Evolutionary conservation across 1,140 invertebrate species (phyloP).

Genomic region (Diabrotica undecimpunctata): DNA sequence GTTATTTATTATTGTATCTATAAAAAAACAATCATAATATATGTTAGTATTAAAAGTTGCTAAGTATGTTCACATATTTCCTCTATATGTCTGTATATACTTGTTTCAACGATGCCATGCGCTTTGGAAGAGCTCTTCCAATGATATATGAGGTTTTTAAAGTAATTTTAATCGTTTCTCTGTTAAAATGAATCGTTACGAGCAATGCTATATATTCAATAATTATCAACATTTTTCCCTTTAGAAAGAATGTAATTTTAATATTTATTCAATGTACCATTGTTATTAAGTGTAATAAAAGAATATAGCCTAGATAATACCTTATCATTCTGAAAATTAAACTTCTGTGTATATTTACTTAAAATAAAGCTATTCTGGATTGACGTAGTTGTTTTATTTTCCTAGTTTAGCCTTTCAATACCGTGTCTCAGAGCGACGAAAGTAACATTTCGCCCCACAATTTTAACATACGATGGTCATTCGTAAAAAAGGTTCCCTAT

Average conservation of each 20-base stretch:
- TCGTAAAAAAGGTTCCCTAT: too few relatives aligned
- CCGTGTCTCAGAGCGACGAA: too few relatives aligned
- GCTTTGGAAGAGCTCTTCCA: neutral
- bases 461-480: too few relatives aligned
- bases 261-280: conserved; percentile 20
- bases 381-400: neutral
- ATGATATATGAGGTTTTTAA: neutral
- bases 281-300: conserved; percentile 19
- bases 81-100: neutral
- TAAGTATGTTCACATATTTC: too few relatives aligned
- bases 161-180: neutral
- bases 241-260: conserved; percentile 16
- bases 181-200: conserved; percentile 6
- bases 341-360: conserved; percentile 17
- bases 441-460: too few relatives aligned
- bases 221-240: conserved; percentile 5
- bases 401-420: too few relatives aligned
- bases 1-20: too few relatives aligned
- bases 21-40: too few relatives aligned
- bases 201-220: conserved; percentile 6
- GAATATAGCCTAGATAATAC: conserved; percentile 16
- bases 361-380: conserved; percentile 16
- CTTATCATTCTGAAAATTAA: conserved; percentile 4
- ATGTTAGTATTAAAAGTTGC: too few relatives aligned
- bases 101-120: neutral